These are phyloP conservation scores for Congeria kusceri DNA, from an alignment of 2,888 invertebrate species.

Conservation along the genomic window DNA sequence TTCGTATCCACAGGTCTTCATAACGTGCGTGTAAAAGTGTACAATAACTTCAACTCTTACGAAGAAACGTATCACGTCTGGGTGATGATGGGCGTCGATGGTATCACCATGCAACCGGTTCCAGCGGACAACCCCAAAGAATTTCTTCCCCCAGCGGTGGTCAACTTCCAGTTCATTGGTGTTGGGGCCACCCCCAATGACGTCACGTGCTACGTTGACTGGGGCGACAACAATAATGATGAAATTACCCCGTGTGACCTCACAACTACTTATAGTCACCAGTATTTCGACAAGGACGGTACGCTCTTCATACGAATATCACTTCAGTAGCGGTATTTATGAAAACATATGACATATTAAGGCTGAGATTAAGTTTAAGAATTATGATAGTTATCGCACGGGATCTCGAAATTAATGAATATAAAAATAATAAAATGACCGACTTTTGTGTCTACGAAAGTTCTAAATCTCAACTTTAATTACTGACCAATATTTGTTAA, in stretches of 20 bases:
- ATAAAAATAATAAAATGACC: too few relatives aligned
- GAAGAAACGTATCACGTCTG: conserved; percentile 33
- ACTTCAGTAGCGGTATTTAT: too few relatives aligned
- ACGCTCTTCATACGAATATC: not conserved
- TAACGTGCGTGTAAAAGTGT: conserved; percentile 55
- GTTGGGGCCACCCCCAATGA: conserved; percentile 66
- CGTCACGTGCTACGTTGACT: conserved; percentile 66
- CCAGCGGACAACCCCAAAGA: not conserved
- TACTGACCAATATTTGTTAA: too few relatives aligned
- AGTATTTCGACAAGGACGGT: conserved; percentile 53
- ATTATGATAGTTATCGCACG: too few relatives aligned
- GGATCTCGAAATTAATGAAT: too few relatives aligned
- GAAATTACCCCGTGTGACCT: conserved; percentile 45
- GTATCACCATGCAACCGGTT: conserved; percentile 43
- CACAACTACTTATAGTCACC: conserved; percentile 18
- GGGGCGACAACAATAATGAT: conserved; percentile 65
- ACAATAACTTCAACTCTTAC: conserved; percentile 62
- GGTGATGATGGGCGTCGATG: conserved; percentile 67
- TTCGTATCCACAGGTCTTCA: conserved; percentile 65
- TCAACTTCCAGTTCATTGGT: conserved; percentile 49
- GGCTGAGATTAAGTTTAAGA: too few relatives aligned
- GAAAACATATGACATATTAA: too few relatives aligned
- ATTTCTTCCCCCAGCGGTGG: conserved; percentile 64
- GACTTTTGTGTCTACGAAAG: too few relatives aligned
- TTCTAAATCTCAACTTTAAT: too few relatives aligned